Evolutionary conservation across 2,797 vertebrate species (phyloP).

Genomic region (Melanotaenia boesemani): DNA sequence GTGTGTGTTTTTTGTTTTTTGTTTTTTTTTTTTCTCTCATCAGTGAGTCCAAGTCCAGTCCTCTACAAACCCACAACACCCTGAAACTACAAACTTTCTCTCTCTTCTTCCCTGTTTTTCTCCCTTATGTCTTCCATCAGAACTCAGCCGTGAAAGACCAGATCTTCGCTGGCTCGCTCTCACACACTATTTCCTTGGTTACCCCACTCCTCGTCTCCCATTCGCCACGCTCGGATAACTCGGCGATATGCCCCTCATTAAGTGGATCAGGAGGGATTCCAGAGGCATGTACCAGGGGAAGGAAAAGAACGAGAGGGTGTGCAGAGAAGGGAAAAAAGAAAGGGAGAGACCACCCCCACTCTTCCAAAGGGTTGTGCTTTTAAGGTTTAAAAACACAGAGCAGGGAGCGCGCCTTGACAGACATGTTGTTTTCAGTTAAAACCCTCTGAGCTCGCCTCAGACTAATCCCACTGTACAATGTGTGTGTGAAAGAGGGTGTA

Average conservation of each 20-base stretch:
- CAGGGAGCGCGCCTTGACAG: slow-evolving; percentile 57
- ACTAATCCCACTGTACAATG: slow-evolving; percentile 60
- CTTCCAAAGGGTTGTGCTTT: slow-evolving; percentile 69
- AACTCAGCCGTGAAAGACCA: slow-evolving; percentile 30
- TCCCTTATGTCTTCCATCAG: slow-evolving; percentile 19
- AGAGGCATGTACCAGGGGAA: slow-evolving; percentile 78
- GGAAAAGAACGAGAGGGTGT: slow-evolving; percentile 66
- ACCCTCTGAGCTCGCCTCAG: slow-evolving; percentile 51
- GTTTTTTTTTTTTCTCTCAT: neutral
- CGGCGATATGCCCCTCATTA: slow-evolving; percentile 86
- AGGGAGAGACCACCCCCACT: slow-evolving; percentile 65
- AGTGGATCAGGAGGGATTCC: slow-evolving; percentile 82
- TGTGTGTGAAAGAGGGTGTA: slow-evolving; percentile 21
- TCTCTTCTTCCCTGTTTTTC: slow-evolving; percentile 17
- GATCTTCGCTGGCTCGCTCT: slow-evolving; percentile 42
- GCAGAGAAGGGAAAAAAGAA: slow-evolving; percentile 30
- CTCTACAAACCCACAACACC: slow-evolving; percentile 26
- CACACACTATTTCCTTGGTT: slow-evolving; percentile 63
- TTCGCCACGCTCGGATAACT: slow-evolving; percentile 81
- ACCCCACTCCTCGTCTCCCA: slow-evolving; percentile 67
- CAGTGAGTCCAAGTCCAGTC: slow-evolving; percentile 13
- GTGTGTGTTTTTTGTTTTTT: neutral
- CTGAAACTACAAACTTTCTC: slow-evolving; percentile 25
- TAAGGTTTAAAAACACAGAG: slow-evolving; percentile 63
- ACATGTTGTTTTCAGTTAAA: slow-evolving; percentile 77